Evolutionary conservation across 2,888 invertebrate species (phyloP), one percentile per base, ranked within the genome.

Genomic region (Scaeva pyrastri): DNA sequence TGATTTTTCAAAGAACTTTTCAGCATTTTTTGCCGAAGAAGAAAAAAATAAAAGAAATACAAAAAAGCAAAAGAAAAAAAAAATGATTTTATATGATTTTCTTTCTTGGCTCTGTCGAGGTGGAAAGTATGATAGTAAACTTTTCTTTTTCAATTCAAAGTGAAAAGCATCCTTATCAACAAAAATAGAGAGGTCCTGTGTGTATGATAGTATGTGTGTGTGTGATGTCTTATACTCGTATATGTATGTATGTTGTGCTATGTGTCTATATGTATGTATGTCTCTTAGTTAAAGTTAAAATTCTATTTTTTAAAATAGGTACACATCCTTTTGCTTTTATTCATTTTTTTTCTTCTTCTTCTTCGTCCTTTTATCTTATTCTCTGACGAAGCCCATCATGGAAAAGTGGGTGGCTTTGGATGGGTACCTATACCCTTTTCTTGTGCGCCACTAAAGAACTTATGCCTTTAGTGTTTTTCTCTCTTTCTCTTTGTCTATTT

Each of bases 201-300:
- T 21, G n/a, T n/a, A n/a, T n/a, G n/a, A n/a, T n/a, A n/a, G n/a
- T n/a, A n/a, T n/a, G 60, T 39, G n/a, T 41, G 6, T n/a, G 5
- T 43, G 12, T 64, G n/a, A 31, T 31, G 31, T 8, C 6, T 31
- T 31, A 31, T 31, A 31, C 6, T 31, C 8, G 8, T 31, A 31
- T 5, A 31, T 31, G 31, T 31, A 31, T 31, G 31, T 31, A 31
- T 31, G 1, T 5, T n/a, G n/a, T 62, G 26, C 5, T 21, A 1
- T 23, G 6, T 41, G 21, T 2, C n/a, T n/a, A n/a, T 31, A 8
- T 31, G 16, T 58, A 16, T 6, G 26, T 62, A 60, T 58, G 52
- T 79, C 75, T 80, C 71, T 75, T 75, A 85, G 68, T 81, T 85
- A 70, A 79, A 81, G 55, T 76, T 41, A 56, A 76, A 76, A 76